Conservation (phyloP, 1,140 invertebrate species). For the Paracyclopina nana region DNA sequence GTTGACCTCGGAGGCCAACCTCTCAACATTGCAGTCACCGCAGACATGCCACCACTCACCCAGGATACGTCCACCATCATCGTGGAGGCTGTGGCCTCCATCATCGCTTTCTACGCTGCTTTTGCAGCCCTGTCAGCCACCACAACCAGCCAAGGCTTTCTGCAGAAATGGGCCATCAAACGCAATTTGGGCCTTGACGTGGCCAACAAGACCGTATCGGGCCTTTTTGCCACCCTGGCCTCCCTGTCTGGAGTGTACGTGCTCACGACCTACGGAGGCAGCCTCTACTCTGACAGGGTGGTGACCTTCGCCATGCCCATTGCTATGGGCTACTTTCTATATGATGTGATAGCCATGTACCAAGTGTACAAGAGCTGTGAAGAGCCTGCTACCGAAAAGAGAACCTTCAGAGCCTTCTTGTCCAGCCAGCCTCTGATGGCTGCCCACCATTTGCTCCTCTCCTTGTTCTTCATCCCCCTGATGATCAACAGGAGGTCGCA, state of each 20-base stretch:
- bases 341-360: background rate
- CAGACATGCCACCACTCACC: too few relatives aligned
- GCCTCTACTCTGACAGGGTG: background rate
- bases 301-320: background rate
- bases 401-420: background rate
- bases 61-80: too few relatives aligned
- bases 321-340: background rate
- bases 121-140: too few relatives aligned
- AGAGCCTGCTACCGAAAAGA: background rate
- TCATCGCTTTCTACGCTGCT: too few relatives aligned
- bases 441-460: background rate
- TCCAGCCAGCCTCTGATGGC: background rate
- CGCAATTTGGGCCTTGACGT: background rate
- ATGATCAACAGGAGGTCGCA: background rate
- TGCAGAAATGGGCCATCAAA: too few relatives aligned
- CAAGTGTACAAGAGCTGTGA: background rate
- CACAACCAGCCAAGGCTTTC: too few relatives aligned
- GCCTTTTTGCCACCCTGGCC: background rate
- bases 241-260: background rate
- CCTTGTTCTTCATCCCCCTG: background rate
- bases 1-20: too few relatives aligned
- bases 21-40: too few relatives aligned
- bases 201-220: slow-evolving; percentile 1
- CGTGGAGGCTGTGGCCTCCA: too few relatives aligned
- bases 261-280: too few relatives aligned